Base-by-base conservation (phyloP, 2,797 vertebrate species). In the Eulemur mongoz region DNA sequence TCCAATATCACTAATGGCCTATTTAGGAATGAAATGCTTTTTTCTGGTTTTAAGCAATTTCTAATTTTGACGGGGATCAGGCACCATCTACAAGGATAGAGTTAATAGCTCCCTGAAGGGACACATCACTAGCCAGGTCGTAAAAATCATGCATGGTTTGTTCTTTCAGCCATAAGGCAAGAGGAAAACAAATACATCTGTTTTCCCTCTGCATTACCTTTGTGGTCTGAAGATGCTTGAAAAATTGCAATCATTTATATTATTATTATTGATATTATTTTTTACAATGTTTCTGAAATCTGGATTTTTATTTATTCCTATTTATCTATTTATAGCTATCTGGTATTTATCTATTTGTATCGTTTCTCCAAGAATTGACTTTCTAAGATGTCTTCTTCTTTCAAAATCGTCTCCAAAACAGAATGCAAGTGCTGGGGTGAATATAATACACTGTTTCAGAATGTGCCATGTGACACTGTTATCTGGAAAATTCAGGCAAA, bases 1-100 rank as follows among this genome's bases (percentile, higher is more conserved):
- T 94, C 93, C 93, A 93, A 65, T 98, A 97, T 97, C 94, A 95
- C 94, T 97, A 97, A 97, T 96, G 90, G 61, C 91, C 92, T 96
- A 80, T 97, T 97, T 96, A 97, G 50, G 69, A 96, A 95, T 54
- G 93, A 96, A 95, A 25, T 83, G 3, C 12, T 97, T 87, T 94
- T 92, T 86, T 73, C 2, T 93, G 81, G 92, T 97, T 98, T 97
- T 97, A 97, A 96, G 65, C n/a, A 87, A 87, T 95, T 98, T 98
- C 82, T 97, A 90, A 50, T 97, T 97, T 97, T 98, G 94, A 96
- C 57, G 6, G n/a, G 72, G 69, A 97, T 80, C 52, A 96, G 40
- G 30, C 48, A 72, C 43, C 91, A 48, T 89, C 65, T 95, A 40
- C 54, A 83, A 94, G 59, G 40, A 86, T 57, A 92, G 96, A 97